Evolutionary conservation across 2,888 invertebrate species (phyloP), one percentile per base, ranked within the genome.

Genomic region (Ferrisia virgata): DNA sequence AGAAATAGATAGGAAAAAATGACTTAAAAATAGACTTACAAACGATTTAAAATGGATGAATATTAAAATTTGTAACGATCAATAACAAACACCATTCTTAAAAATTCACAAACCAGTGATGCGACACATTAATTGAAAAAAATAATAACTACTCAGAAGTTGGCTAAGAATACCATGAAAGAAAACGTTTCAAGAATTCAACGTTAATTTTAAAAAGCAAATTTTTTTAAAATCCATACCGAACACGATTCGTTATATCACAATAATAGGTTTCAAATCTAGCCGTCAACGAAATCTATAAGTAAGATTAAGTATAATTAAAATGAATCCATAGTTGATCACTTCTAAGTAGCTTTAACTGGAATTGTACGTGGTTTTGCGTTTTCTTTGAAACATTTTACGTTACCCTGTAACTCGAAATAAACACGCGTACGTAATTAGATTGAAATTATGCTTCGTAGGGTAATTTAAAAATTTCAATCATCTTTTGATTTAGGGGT

Each of bases 41-140:
- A 76, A 64, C 28, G 15, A 64, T 64, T 64, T n/a, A 64, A 25
- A 76, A 76, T 76, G 25, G 18, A 36, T 76, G 72, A 76, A 76
- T 36, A 36, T 76, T 76, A 76, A 76, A 76, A 76, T 36, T 76
- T 18, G 36, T 76, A 76, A 76, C 72, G 36, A 76, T 76, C 72
- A 76, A 72, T n/a, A 72, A 76, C 72, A 76, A 76, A 76, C 72
- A 76, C 72, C 72, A 64, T 64, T 25, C 28, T 31, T 64, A 76
- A 76, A 36, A 64, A 36, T 18, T n/a, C 36, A 76, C 36, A 13
- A n/a, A 76, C 72, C n/a, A 25, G 72, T 76, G 72, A 76, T 76
- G 72, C 36, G 28, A 76, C 28, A 36, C 72, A 33, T 53, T 53
- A 53, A 36, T 76, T 28, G 31, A 76, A 76, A 36, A 36, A 15